Conservation (phyloP, 2,113 vertebrate species). For the Ellobius talpinus region DNA sequence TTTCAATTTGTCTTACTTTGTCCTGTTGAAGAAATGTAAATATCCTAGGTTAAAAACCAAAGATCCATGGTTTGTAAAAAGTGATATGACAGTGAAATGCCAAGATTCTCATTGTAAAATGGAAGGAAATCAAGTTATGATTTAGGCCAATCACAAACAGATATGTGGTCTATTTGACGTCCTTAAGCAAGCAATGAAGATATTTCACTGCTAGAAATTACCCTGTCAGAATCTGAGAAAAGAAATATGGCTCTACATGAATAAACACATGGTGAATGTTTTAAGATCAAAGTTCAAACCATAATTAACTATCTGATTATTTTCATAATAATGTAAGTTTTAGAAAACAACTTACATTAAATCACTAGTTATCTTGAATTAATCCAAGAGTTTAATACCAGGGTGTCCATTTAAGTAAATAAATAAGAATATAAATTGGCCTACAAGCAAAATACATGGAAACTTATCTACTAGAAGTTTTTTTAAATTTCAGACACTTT, state of each 20-base stretch:
- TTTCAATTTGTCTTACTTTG: not conserved
- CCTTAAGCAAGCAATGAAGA: not conserved
- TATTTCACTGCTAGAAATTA: not conserved
- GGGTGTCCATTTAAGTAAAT: slow-evolving; percentile 36
- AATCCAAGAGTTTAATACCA: slow-evolving; percentile 3
- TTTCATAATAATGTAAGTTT: slow-evolving; percentile 45
- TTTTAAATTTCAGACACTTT: no score
- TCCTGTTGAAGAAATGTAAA: not conserved
- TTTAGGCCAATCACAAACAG: not conserved
- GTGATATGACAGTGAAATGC: not conserved
- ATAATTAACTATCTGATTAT: not conserved
- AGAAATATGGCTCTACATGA: not conserved
- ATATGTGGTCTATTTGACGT: not conserved
- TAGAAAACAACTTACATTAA: slow-evolving; percentile 36
- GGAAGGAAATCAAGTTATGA: not conserved
- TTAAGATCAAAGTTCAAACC: not conserved
- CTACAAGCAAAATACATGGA: not conserved
- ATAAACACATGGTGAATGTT: not conserved
- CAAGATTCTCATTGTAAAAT: not conserved
- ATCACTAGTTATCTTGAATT: not conserved
- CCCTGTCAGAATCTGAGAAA: not conserved
- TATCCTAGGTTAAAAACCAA: not conserved
- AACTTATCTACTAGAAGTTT: slow-evolving; percentile 10
- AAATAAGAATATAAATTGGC: not conserved
- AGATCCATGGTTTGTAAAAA: not conserved